Evolutionary conservation across 1,140 invertebrate species (phyloP), one percentile per base, ranked within the genome.

Genomic region (Anoplolepis gracilipes): DNA sequence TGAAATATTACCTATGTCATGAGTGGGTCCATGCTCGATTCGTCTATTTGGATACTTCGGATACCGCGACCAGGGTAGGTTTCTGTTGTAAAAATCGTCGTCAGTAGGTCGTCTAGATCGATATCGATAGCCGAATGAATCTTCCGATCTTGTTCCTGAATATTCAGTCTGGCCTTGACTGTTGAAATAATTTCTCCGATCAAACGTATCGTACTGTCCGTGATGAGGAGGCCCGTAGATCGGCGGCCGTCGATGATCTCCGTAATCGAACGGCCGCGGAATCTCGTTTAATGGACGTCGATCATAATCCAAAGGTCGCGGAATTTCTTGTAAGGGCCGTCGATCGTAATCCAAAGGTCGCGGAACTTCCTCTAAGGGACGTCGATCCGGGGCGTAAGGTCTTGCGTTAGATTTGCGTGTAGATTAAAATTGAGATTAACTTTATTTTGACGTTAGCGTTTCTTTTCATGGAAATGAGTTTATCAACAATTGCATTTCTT

Each of bases 41-140:
- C 87, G 85, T 65, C 87, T 87, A 5, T 86, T 69, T 2, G 89
- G 90, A 87, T 90, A 91, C 28, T 86, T 69, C 1, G 89, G 90
- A 87, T 90, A 91, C 28, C 84, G 86, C 1, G 82, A 3, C 78
- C 78, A 78, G 13, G 84, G 25, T 33, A 11, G n/a, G 1, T 81
- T 57, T n/a, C 70, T 61, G 77, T 69, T 25, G 13, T 76, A 53
- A 36, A 78, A 76, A 19, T 77, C 46, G 25, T 86, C 59, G 11
- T 87, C 73, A 1, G 19, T 36, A 1, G 57, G 46, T 55, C 67
- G 78, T 59, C 78, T 88, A 25, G 87, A 6, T 25, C 59, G 64
- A 36, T 22, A 84, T 22, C 42, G 87, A 19, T 86, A 82, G 30
- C 2, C 13, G 30, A 33, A 65, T 55, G 59, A 39, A 61, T 85